Evolutionary conservation across 2,888 invertebrate genomes (phyloP).

Genomic region (Nomada ferruginata): DNA sequence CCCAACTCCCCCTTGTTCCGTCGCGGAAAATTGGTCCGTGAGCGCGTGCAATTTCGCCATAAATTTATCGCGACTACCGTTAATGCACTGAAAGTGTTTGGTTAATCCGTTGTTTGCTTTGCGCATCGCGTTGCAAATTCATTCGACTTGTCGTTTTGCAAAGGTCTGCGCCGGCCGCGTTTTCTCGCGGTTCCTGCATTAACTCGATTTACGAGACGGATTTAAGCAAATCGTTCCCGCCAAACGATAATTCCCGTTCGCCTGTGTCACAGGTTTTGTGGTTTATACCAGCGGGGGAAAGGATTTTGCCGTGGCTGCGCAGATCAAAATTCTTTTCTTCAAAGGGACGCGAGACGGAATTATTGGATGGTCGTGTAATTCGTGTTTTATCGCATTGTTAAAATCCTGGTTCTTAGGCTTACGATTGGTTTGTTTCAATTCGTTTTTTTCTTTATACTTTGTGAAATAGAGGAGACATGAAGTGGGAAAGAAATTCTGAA

Average conservation of each 20-base stretch:
- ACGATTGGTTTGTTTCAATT: too few species aligned
- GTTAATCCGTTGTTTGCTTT: constrained; percentile 36
- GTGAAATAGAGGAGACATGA: too few species aligned
- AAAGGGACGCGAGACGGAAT: background rate
- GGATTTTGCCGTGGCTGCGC: constrained; percentile 9
- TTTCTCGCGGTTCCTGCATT: constrained; percentile 31
- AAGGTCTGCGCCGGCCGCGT: constrained; percentile 9
- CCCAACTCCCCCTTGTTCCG: background rate
- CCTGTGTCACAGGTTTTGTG: constrained; percentile 11
- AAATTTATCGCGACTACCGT: constrained; percentile 51
- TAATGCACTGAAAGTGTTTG: constrained; percentile 55
- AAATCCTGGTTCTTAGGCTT: too few species aligned
- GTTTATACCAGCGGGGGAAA: background rate
- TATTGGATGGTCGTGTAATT: background rate
- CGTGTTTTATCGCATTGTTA: background rate
- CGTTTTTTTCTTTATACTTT: too few species aligned
- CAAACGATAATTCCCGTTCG: background rate
- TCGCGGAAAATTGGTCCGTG: constrained; percentile 45
- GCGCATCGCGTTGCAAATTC: constrained; percentile 41
- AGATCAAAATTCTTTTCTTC: constrained; percentile 1
- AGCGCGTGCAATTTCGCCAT: constrained; percentile 52
- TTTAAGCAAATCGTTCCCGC: constrained; percentile 34
- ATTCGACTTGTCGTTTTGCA: constrained; percentile 46
- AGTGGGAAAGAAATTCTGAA: too few species aligned
- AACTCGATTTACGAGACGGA: constrained; percentile 39